A percentile compares a stretch with the other conserved stretches of the same genome.
Conservation (phyloP, 2,797 vertebrate species). For the Kryptopterus vitreolus region DNA sequence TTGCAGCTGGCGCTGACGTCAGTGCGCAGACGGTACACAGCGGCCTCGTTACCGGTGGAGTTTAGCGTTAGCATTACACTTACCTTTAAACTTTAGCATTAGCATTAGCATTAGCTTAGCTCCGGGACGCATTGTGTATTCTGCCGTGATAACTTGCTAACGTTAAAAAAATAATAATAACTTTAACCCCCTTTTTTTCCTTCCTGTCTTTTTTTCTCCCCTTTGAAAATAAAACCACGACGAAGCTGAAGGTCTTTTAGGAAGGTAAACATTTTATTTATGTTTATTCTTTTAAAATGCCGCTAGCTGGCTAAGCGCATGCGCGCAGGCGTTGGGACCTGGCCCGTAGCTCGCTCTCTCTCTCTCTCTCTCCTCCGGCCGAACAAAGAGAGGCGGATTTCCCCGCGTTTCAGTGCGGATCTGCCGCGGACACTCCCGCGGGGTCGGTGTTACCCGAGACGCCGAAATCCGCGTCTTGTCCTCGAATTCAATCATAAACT, state of each 20-base stretch:
- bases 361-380: too few relatives aligned
- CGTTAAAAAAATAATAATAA: background rate
- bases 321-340: background rate
- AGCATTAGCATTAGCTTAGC: conserved; percentile 3
- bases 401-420: too few relatives aligned
- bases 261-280: conserved; percentile 81
- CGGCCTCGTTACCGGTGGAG: conserved; percentile 42
- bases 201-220: conserved; percentile 66
- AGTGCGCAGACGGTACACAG: conserved; percentile 16
- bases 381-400: background rate
- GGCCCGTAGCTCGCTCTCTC: background rate
- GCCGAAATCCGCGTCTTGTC: too few relatives aligned
- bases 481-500: background rate
- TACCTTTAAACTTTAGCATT: background rate
- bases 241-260: conserved; percentile 88
- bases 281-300: conserved; percentile 15
- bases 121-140: background rate
- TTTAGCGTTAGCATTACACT: conserved; percentile 17
- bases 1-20: conserved; percentile 50
- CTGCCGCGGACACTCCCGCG: too few relatives aligned
- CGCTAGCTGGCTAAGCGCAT: background rate
- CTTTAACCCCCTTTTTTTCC: background rate
- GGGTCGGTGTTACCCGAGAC: background rate
- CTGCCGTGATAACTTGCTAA: background rate
- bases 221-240: conserved; percentile 66